Conservation (phyloP, 1,140 invertebrate species). For the Geopemphigus sp. region DNA sequence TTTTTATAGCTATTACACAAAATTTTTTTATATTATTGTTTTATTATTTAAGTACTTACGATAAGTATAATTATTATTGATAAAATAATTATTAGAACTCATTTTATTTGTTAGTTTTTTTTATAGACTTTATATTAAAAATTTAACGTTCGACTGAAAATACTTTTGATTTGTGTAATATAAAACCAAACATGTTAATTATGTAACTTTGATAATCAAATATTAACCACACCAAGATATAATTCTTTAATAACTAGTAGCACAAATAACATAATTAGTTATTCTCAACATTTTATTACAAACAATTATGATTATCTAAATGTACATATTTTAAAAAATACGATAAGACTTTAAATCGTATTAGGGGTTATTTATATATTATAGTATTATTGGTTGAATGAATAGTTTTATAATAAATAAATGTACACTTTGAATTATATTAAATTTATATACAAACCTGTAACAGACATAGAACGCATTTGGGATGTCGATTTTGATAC, state of each 20-base stretch:
- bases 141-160: neutral
- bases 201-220: slow-evolving; percentile 8
- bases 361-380: too few species aligned
- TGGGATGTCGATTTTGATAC: neutral
- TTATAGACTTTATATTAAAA: neutral
- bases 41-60: too few species aligned
- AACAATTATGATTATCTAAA: too few species aligned
- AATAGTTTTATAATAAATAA: neutral
- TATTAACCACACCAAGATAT: neutral
- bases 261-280: neutral
- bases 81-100: neutral
- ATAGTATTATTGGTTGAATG: neutral
- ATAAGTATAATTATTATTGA: too few species aligned
- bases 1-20: too few species aligned
- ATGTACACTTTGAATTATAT: neutral
- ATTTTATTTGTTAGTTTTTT: neutral
- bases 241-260: neutral
- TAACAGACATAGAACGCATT: slow-evolving; percentile 29
- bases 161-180: neutral
- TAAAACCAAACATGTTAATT: neutral
- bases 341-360: too few species aligned
- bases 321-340: too few species aligned
- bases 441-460: slow-evolving; percentile 27
- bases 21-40: too few species aligned
- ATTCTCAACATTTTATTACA: neutral